Evolutionary conservation across 2,113 vertebrate species (phyloP), one percentile per base, ranked within the genome.

Genomic region (Pimephales promelas): DNA sequence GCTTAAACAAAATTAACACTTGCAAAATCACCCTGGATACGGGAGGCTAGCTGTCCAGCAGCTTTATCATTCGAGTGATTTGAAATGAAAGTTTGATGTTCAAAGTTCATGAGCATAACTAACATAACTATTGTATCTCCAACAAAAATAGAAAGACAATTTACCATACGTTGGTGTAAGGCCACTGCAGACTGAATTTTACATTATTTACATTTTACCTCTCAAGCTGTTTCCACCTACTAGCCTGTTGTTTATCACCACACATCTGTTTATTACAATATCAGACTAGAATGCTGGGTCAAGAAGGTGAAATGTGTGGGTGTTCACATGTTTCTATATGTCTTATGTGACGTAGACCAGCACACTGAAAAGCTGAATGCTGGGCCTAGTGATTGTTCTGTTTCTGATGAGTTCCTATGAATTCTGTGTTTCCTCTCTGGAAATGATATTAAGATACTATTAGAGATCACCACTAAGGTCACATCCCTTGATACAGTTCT

Each of bases 261-360:
- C 13, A 40, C n/a, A n/a, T 81, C 45, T 81, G 79, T 56, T 81
- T 36, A 36, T 56, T 70, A 34, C 2, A 70, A 54, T 26, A 52
- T 45, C 61, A 66, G 40, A 52, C 78, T 66, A 31, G 40, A 66
- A 66, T 66, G 10, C 7, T 9, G 22, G 79, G 64, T 81, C 79
- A 81, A 56, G 31, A 66, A 56, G 79, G 79, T 81, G 64, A 70
- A 81, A 56, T 70, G 31, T 71, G 79, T 70, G 22, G 79, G 79
- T 5, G 31, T 71, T 56, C 31, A 81, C 22, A 66, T 70, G 79
- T 56, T 20, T 70, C 22, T 70, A 66, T 28, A 26, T 81, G 61
- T 40, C 45, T 81, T 56, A 3, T 71, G 62, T 56, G 28, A 56
- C 22, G 10, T 31, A 66, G 43, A 66, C 5, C 61, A 52, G 2